Percentiles rank a stretch among this genome's conserved stretches.
Evolutionary conservation across 2,797 vertebrate species (phyloP).

Genomic region (Pempheris klunzingeri): DNA sequence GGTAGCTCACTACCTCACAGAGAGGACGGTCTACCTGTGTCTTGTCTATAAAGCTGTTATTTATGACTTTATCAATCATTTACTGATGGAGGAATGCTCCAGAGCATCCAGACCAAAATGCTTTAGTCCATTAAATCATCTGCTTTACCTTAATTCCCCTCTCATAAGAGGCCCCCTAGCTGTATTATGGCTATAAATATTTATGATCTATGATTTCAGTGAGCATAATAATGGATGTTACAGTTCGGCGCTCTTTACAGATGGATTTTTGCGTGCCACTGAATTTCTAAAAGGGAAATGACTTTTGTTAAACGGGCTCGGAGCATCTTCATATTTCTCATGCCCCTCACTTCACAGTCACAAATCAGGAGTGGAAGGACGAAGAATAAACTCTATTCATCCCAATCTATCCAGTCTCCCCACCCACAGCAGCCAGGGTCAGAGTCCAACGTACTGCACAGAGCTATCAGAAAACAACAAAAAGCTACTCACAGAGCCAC

Average conservation of each 20-base stretch:
- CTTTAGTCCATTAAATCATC: background rate
- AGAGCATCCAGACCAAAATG: background rate
- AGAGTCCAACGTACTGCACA: conserved; percentile 74
- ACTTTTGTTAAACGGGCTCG: background rate
- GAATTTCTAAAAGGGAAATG: conserved; percentile 7
- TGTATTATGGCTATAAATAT: background rate
- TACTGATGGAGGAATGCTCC: background rate
- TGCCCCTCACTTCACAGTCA: conserved; percentile 63
- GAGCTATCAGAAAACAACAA: conserved; percentile 69
- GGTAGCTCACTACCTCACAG: background rate
- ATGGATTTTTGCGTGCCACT: background rate
- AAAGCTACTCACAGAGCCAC: conserved; percentile 51
- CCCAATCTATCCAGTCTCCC: conserved; percentile 61
- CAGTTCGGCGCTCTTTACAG: background rate
- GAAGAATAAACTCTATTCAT: conserved; percentile 87
- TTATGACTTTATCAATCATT: conserved; percentile 9
- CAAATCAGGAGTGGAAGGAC: conserved; percentile 74
- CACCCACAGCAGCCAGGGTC: conserved; percentile 75
- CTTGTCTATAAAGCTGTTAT: background rate
- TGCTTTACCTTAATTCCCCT: no score
- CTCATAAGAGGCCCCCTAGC: background rate
- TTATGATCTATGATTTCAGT: background rate
- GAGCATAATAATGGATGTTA: background rate
- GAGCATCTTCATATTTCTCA: conserved; percentile 68
- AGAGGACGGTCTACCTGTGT: background rate